Percentiles rank a stretch among this genome's conserved stretches.
Conservation (phyloP, 1,140 invertebrate species). For the Xylocopa sonorina region DNA sequence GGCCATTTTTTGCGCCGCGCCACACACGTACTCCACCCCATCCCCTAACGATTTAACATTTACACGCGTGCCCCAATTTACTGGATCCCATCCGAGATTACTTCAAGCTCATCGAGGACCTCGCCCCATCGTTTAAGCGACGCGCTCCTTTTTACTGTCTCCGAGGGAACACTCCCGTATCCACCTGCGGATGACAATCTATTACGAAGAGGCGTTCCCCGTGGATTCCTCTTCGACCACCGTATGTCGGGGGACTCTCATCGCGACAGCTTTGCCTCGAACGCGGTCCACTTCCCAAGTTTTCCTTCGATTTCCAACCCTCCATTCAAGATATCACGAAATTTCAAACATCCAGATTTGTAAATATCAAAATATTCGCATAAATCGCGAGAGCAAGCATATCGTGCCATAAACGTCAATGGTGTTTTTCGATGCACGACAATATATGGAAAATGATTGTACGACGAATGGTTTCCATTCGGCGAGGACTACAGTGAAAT, state of each 20-base stretch:
- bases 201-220: slow-evolving; percentile 59
- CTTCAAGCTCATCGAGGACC: slow-evolving; percentile 21
- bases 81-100: slow-evolving; percentile 11
- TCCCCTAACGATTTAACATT: background rate
- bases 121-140: slow-evolving; percentile 35
- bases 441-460: background rate
- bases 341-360: too few species aligned
- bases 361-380: too few species aligned
- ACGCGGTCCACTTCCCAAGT: slow-evolving; percentile 2
- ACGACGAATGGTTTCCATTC: background rate
- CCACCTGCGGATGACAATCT: slow-evolving; percentile 61
- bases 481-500: background rate
- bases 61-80: slow-evolving; percentile 36
- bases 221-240: slow-evolving; percentile 45
- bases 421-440: too few species aligned
- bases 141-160: slow-evolving; percentile 37
- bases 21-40: background rate
- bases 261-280: background rate
- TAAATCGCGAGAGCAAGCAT: too few species aligned
- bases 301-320: background rate
- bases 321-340: too few species aligned
- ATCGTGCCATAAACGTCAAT: background rate
- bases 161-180: slow-evolving; percentile 22
- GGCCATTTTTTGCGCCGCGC: background rate
- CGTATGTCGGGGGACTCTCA: slow-evolving; percentile 20